Percentiles rank a stretch among this genome's conserved stretches.
phyloP scores from a whole-genome alignment of 2,797 vertebrate genomes.

The Coregonus ussuriensis region DNA sequence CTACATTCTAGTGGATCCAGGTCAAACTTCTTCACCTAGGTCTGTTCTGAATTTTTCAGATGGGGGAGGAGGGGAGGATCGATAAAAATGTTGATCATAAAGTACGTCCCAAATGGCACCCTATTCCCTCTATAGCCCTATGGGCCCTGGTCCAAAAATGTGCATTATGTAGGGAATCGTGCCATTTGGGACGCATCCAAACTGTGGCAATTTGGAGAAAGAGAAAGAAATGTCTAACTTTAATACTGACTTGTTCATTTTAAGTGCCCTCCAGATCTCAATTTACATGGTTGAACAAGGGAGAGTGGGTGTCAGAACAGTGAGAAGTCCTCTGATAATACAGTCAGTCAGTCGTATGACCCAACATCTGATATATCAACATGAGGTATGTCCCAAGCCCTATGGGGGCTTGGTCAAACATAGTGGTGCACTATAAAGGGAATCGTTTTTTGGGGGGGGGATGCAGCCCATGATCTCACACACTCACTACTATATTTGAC shows the following conservation, averaged over 20 bases:
- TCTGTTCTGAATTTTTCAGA: neutral
- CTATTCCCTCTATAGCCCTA: neutral
- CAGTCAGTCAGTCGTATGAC: neutral
- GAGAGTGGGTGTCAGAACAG: neutral
- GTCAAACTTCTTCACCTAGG: neutral
- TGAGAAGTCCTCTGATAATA: slow-evolving; percentile 6
- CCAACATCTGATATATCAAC: neutral
- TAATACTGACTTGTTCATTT: neutral
- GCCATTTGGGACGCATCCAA: neutral
- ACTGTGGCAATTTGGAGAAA: neutral
- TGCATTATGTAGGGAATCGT: neutral
- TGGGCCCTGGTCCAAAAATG: too few species aligned
- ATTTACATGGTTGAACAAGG: slow-evolving; percentile 19
- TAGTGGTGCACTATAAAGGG: too few species aligned
- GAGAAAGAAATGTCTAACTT: neutral
- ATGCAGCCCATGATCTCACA: too few species aligned
- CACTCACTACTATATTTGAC: neutral
- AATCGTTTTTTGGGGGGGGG: too few species aligned
- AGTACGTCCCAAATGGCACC: neutral
- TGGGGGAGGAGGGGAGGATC: neutral
- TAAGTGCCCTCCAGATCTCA: slow-evolving; percentile 4
- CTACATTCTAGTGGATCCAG: neutral
- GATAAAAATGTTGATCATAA: neutral
- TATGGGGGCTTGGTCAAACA: too few species aligned
- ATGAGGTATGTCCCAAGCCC: neutral